phyloP scores from a whole-genome alignment of 1,140 invertebrate genomes.

The Leptinotarsa undecemlineata region DNA sequence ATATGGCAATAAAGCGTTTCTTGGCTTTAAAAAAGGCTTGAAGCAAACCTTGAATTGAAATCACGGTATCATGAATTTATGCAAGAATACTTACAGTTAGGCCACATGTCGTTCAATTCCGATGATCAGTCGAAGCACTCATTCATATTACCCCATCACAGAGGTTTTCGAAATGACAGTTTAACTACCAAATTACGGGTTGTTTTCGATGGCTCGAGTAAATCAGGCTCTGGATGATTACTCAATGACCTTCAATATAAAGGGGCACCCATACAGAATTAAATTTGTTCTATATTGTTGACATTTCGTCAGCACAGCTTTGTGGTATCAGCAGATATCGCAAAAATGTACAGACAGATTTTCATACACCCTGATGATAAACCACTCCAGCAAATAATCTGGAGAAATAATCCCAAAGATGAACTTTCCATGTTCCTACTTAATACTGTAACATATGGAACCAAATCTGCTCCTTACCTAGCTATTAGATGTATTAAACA shows the following conservation, averaged over 20 bases:
- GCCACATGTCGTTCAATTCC: background rate
- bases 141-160: background rate
- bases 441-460: conserved; percentile 2
- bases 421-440: conserved; percentile 42
- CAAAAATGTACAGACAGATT: conserved; percentile 53
- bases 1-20: background rate
- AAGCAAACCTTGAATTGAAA: background rate
- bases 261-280: conserved; percentile 53
- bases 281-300: conserved; percentile 49
- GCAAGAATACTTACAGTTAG: background rate
- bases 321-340: conserved; percentile 45
- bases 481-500: conserved; percentile 37
- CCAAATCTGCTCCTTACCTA: conserved; percentile 33
- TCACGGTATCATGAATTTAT: background rate
- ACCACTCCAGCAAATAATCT: conserved; percentile 43
- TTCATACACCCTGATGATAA: conserved; percentile 39
- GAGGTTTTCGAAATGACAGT: background rate
- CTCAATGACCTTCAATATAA: conserved; percentile 49
- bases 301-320: conserved; percentile 45
- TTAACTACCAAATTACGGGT: conserved; percentile 40
- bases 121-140: background rate
- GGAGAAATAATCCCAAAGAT: conserved; percentile 27
- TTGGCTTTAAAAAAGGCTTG: background rate
- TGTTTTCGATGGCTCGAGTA: conserved; percentile 45
- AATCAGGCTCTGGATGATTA: conserved; percentile 41